These are phyloP conservation scores for Alethe diademata DNA, from an alignment of 2,113 vertebrate species.

Conservation along the genomic window DNA sequence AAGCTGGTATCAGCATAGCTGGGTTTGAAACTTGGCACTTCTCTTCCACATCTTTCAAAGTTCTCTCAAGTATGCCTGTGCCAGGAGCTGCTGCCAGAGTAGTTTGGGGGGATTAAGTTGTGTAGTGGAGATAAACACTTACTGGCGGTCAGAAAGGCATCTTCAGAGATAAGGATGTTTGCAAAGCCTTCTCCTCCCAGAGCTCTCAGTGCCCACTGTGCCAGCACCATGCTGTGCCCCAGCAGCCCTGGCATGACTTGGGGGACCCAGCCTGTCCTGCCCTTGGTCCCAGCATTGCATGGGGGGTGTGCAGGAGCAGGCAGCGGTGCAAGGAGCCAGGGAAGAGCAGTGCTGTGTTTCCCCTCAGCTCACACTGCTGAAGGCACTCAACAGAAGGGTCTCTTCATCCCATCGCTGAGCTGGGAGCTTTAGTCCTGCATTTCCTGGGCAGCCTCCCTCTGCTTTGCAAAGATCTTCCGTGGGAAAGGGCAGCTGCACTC, in stretches of 20 bases:
- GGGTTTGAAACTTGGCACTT: neutral
- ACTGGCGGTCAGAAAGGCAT: neutral
- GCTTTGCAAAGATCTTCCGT: neutral
- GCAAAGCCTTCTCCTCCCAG: neutral
- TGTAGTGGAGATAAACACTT: neutral
- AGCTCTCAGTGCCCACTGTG: neutral
- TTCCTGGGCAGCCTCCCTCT: neutral
- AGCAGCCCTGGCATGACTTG: neutral
- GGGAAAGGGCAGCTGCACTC: neutral
- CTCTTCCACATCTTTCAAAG: neutral
- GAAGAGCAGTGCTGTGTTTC: fast-evolving
- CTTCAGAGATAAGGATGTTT: neutral
- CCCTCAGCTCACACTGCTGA: fast-evolving
- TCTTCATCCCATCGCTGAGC: neutral
- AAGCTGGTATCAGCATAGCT: neutral
- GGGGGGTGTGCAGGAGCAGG: neutral
- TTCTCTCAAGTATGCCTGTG: neutral
- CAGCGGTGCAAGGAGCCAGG: neutral
- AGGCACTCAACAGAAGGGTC: neutral
- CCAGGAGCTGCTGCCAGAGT: neutral
- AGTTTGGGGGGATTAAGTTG: neutral
- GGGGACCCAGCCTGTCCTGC: neutral
- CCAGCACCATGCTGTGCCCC: neutral
- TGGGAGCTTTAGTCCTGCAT: neutral
- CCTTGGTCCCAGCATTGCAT: fast-evolving